Evolutionary conservation across 2,797 vertebrate species (phyloP).

Genomic region (Gouania willdenowi): DNA sequence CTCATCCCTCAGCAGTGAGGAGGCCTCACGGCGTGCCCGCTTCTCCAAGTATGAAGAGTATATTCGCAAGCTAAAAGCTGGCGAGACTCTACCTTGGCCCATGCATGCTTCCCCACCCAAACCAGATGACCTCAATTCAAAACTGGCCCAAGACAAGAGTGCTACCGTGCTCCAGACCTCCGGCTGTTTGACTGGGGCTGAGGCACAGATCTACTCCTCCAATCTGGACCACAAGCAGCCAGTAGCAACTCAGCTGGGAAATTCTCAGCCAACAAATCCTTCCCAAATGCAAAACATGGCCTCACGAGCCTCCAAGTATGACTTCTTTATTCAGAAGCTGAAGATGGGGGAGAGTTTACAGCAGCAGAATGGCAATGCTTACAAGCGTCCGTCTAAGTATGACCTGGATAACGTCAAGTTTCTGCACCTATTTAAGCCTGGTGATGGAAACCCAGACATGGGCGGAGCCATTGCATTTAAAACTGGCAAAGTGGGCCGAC

Average conservation of each 20-base stretch:
- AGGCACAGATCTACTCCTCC: slow-evolving; percentile 76
- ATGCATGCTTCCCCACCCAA: slow-evolving; percentile 77
- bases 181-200: slow-evolving; percentile 70
- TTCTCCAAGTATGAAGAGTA: slow-evolving; percentile 99
- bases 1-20: slow-evolving; percentile 77
- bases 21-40: slow-evolving; percentile 87
- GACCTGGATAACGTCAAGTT: slow-evolving; percentile 98
- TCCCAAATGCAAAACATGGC: slow-evolving; percentile 89
- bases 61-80: slow-evolving; percentile 95
- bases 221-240: slow-evolving; percentile 86
- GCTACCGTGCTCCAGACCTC: slow-evolving; percentile 71
- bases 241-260: slow-evolving; percentile 66
- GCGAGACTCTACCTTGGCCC: slow-evolving; percentile 91
- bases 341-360: slow-evolving; percentile 91
- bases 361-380: slow-evolving; percentile 91
- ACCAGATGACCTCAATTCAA: slow-evolving; percentile 82
- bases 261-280: slow-evolving; percentile 75
- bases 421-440: slow-evolving; percentile 96
- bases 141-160: slow-evolving; percentile 80
- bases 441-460: slow-evolving; percentile 96
- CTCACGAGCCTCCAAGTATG: slow-evolving; percentile 92
- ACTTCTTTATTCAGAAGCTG: slow-evolving; percentile 97
- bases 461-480: slow-evolving; percentile 98
- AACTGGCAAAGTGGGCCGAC: slow-evolving; percentile 95
- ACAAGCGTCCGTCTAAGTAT: slow-evolving; percentile 96